Evolutionary conservation across 2,113 vertebrate species (phyloP), one percentile per base, ranked within the genome.

Genomic region (Bufo bufo): DNA sequence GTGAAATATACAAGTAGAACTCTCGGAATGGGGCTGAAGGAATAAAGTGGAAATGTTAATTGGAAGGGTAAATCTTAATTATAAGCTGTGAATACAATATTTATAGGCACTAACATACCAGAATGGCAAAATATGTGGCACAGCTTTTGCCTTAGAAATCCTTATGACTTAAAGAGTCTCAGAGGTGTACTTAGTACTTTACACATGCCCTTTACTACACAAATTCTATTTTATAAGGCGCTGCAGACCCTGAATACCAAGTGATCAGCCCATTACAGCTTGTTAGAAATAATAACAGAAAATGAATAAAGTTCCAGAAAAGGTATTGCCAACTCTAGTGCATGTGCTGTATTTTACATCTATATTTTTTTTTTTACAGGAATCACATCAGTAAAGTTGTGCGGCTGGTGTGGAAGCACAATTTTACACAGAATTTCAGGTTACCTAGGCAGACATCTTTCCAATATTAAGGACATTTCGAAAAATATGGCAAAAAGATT

Each of bases 11-110:
- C 45, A 75, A 75, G 72, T 49, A 75, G 1, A 49, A 13, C 72
- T 50, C 17, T 50, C 16, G 1, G 72, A 50, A 20, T 75, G 47
- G 17, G 71, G 72, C 6, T 75, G 17, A 50, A 20, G 7, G 8
- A 50, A 75, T 75, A 75, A 50, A 75, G 72, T 49, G 47, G 16
- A 75, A 50, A 75, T 75, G 72, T 75, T 75, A 75, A 75, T 75
- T 75, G 72, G 45, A 75, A 75, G 47, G 45, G 45, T 50, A 75
- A 75, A 75, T 75, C 45, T 75, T 75, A 19, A 50, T 75, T 75
- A 20, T 75, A 74, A 17, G 43, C 71, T 17, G 45, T 74, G 45
- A 47, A 47, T 9, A 74, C 43, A 74, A 74, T 74, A 74, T 74
- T 74, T 74, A 16, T 74, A 74, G 71, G 3, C 71, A 47, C 14